Evolutionary conservation across 2,888 invertebrate species (phyloP).

Genomic region (Aquatica leii): DNA sequence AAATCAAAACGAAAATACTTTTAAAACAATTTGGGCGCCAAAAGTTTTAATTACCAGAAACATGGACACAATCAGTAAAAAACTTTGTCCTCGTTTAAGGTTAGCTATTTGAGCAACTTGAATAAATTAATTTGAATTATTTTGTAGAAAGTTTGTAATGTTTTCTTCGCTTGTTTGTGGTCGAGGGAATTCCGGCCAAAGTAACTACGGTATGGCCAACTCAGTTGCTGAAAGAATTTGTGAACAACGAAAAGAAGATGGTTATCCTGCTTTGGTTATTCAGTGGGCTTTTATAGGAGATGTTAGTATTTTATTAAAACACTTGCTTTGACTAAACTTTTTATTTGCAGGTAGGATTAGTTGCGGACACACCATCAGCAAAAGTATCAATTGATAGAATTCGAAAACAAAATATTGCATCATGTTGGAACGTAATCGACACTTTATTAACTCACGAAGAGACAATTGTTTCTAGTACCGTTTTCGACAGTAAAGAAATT

Average conservation of each 20-base stretch:
- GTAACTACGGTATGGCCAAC: too few relatives aligned
- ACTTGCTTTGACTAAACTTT: too few relatives aligned
- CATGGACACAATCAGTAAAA: constrained; percentile 74
- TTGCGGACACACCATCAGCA: too few relatives aligned
- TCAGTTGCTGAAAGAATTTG: too few relatives aligned
- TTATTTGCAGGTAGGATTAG: too few relatives aligned
- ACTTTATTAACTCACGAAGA: neutral
- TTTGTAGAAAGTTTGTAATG: constrained; percentile 89
- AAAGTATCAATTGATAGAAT: too few relatives aligned
- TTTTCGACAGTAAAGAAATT: too few relatives aligned
- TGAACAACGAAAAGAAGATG: too few relatives aligned
- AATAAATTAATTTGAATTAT: too few relatives aligned
- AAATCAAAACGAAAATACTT: constrained; percentile 77
- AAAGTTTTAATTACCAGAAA: constrained; percentile 80
- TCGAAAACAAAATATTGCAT: constrained; percentile 73
- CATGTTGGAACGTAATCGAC: constrained; percentile 57
- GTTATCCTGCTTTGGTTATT: constrained; percentile 81
- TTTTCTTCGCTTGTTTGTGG: constrained; percentile 94
- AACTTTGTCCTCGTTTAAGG: constrained; percentile 64
- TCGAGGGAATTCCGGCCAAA: constrained; percentile 90
- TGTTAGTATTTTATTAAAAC: constrained; percentile 64
- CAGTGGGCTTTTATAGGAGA: constrained; percentile 96
- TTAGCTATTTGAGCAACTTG: too few relatives aligned
- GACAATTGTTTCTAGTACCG: constrained; percentile 2
- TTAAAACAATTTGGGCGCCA: constrained; percentile 73